Evolutionary conservation across 1,140 invertebrate genomes (phyloP).

Genomic region (Aethina tumida): DNA sequence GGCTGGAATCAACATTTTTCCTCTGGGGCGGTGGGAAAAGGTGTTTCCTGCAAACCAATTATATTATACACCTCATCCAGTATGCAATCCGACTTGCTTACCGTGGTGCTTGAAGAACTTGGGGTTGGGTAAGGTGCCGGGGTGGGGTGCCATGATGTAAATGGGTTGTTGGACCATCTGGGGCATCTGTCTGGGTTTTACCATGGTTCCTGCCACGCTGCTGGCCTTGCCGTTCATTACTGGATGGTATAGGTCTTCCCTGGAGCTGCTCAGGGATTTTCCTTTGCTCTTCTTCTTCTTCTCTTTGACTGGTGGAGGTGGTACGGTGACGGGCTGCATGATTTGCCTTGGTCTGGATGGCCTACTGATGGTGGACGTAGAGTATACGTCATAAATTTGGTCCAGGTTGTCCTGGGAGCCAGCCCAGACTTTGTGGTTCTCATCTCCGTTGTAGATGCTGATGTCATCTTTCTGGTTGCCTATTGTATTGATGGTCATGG

Average conservation of each 20-base stretch:
- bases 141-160: constrained; percentile 34
- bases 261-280: constrained; percentile 31
- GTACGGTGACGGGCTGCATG: constrained; percentile 61
- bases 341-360: constrained; percentile 72
- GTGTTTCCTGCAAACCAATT: constrained; percentile 20
- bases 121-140: constrained; percentile 33
- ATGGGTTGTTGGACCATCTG: constrained; percentile 32
- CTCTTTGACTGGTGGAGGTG: constrained; percentile 58
- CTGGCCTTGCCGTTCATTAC: constrained; percentile 38
- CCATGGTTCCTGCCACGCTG: constrained; percentile 33
- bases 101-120: constrained; percentile 35
- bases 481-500: constrained; percentile 46
- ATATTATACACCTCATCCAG: neutral
- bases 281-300: constrained; percentile 47
- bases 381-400: constrained; percentile 61
- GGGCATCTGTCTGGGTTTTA: constrained; percentile 28
- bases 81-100: no score
- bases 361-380: constrained; percentile 60
- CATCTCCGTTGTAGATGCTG: constrained; percentile 72
- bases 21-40: constrained; percentile 29
- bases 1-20: constrained; percentile 35
- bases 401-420: constrained; percentile 64
- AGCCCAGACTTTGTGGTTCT: constrained; percentile 90
- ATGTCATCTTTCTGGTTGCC: constrained; percentile 35
- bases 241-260: constrained; percentile 42